phyloP scores from a whole-genome alignment of 1,140 invertebrate genomes.

The Drosophila setifemur region DNA sequence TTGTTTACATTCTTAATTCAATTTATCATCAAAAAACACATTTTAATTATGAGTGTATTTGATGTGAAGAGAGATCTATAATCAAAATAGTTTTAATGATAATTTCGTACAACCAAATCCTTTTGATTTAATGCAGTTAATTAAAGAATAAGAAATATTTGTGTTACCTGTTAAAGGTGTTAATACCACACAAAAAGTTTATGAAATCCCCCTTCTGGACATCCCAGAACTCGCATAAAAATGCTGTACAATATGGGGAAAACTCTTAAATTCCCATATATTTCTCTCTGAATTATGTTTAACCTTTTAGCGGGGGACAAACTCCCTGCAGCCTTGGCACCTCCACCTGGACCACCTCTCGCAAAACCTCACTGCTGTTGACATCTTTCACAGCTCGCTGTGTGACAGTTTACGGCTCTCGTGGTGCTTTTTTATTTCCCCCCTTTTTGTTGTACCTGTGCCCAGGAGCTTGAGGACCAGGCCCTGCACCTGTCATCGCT shows the following conservation, averaged over 20 bases:
- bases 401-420: constrained; percentile 50
- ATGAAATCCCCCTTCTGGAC: not conserved
- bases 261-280: constrained; percentile 7
- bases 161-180: too few species aligned
- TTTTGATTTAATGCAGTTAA: too few species aligned
- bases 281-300: constrained; percentile 9
- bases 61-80: too few species aligned
- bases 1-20: too few species aligned
- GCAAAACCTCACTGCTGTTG: constrained; percentile 42
- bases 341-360: too few species aligned
- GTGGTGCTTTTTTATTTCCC: constrained; percentile 1
- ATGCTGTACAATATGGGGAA: not conserved
- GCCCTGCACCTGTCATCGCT: constrained; percentile 32
- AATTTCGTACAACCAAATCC: too few species aligned
- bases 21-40: too few species aligned
- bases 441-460: constrained; percentile 2
- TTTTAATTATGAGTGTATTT: too few species aligned
- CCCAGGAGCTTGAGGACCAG: constrained; percentile 7
- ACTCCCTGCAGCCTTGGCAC: too few species aligned
- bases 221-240: not conserved
- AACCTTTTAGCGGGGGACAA: constrained; percentile 1
- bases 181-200: too few species aligned
- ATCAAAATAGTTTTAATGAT: too few species aligned
- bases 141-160: too few species aligned
- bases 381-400: constrained; percentile 62